Conservation (phyloP, 2,888 invertebrate genomes). For the Sthenelais limicola region DNA sequence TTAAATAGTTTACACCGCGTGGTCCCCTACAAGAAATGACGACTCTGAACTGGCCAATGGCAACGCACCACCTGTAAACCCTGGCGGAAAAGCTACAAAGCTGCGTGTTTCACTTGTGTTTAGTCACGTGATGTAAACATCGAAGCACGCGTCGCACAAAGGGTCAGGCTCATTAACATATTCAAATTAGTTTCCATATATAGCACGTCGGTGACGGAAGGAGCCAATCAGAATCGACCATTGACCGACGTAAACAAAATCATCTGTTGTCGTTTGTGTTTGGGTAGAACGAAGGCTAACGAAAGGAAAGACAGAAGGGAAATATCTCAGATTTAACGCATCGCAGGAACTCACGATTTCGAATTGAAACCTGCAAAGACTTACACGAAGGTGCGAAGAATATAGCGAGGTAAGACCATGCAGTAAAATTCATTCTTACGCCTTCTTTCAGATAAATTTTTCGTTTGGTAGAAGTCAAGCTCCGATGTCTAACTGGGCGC, state of each 20-base stretch:
- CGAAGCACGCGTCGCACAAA: conserved; percentile 22
- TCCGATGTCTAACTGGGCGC: too few species aligned
- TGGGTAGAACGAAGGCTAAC: neutral
- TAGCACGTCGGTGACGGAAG: conserved; percentile 1
- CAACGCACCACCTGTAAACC: too few species aligned
- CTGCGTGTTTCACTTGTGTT: too few species aligned
- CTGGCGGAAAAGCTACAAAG: too few species aligned
- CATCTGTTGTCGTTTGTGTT: conserved; percentile 21
- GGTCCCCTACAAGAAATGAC: too few species aligned
- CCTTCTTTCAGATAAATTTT: neutral
- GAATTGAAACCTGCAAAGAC: neutral
- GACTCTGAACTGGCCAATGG: too few species aligned
- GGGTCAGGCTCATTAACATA: conserved; percentile 35
- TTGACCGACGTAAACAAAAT: conserved; percentile 31
- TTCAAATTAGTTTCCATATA: conserved; percentile 37
- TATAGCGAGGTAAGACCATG: neutral
- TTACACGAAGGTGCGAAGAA: neutral
- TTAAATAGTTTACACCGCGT: too few species aligned
- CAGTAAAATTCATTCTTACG: neutral
- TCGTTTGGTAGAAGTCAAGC: neutral
- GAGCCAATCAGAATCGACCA: conserved; percentile 28
- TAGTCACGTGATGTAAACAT: conserved; percentile 31
- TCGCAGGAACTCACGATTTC: neutral
- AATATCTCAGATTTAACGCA: neutral
- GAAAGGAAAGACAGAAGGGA: conserved; percentile 13